Evolutionary conservation across 2,797 vertebrate species (phyloP), one percentile per base, ranked within the genome.

Genomic region (Saguinus oedipus): DNA sequence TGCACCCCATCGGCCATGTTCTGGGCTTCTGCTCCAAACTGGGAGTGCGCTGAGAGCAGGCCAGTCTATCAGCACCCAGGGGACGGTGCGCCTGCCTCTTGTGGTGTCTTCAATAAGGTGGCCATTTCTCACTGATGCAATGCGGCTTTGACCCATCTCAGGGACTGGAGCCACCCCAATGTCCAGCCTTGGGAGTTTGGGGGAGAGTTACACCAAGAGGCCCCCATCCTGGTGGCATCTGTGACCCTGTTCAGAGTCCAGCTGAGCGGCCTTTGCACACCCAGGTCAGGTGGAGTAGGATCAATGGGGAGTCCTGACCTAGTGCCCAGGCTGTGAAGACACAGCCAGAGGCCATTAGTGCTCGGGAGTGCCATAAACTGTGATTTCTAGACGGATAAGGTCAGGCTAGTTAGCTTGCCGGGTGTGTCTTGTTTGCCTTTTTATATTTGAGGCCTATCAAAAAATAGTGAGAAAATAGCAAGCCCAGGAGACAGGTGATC

Each of bases 221-320:
- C 0, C 4, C 0, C 5, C 4, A 0, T 46, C 20, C 0, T 0
- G 14, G 20, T 59, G 36, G 24, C 44, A 8, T 17, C 74, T 26
- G 64, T 48, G 50, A 64, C 39, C 24, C 30, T 11, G 20, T 8
- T 9, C 0, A 36, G n/a, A 42, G 9, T 36, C 27, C 0, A 10
- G 50, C 7, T 2, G n/a, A 64, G 85, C n/a, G 30, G 44, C 50
- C 33, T 89, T n/a, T 53, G 46, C 7, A 13, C 11, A 12, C 53
- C 48, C 33, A 20, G 36, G 19, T 20, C 0, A 1, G n/a, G 33
- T 44, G n/a, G 27, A 15, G 26, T 20, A 6, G 9, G 42, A 12
- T 7, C 22, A 3, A 0, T 15, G 14, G 12, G 42, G 4, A 36
- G 12, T 14, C 27, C 0, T 8, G 44, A 27, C n/a, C 81, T 78